These are phyloP conservation scores for Liparis tanakae DNA, from an alignment of 2,797 vertebrate species.

Conservation along the genomic window DNA sequence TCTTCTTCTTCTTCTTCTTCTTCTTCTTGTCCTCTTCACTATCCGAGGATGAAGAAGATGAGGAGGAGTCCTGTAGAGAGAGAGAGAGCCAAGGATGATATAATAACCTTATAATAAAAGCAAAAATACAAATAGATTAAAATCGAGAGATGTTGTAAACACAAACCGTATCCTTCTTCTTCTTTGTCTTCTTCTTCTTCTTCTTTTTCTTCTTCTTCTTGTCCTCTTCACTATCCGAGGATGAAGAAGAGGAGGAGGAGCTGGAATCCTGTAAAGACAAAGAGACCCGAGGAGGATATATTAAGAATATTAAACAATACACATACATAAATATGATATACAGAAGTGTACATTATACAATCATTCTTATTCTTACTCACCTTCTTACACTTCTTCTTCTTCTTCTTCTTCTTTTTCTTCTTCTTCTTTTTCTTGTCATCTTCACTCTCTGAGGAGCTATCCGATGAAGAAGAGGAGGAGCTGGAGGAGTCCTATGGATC, in stretches of 20 bases:
- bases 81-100: neutral
- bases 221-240: conserved; percentile 1
- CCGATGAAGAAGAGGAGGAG: conserved; percentile 52
- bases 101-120: neutral
- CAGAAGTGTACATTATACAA: neutral
- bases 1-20: conserved; percentile 39
- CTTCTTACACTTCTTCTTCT: conserved; percentile 9
- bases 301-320: neutral
- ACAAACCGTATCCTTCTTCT: conserved; percentile 50
- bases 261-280: neutral
- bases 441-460: conserved; percentile 51
- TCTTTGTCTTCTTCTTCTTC: conserved; percentile 16
- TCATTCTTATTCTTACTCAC: conserved; percentile 21
- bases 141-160: neutral
- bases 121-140: neutral
- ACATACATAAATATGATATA: neutral
- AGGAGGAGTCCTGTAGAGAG: neutral
- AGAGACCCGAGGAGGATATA: neutral
- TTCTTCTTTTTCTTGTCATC: conserved; percentile 36
- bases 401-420: conserved; percentile 31
- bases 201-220: neutral
- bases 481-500: conserved; percentile 42
- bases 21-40: conserved; percentile 36
- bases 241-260: neutral
- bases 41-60: neutral